phyloP scores from a whole-genome alignment of 1,140 invertebrate species.

The Drosophila sucinea region DNA sequence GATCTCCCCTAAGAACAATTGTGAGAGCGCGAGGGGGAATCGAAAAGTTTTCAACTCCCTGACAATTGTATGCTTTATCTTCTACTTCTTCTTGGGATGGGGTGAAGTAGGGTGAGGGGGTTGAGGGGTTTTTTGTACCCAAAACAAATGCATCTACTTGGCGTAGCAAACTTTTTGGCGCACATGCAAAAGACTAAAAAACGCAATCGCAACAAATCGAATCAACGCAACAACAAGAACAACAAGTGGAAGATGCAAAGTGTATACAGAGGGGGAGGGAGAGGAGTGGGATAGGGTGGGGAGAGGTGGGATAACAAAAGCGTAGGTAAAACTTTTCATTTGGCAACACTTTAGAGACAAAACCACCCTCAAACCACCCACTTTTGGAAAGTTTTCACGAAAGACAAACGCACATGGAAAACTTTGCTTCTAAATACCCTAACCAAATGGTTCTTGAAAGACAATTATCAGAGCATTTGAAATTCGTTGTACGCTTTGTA shows the following conservation, averaged over 20 bases:
- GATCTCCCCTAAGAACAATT: slow-evolving; percentile 47
- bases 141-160: slow-evolving; percentile 20
- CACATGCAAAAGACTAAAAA: slow-evolving; percentile 79
- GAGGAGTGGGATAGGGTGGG: neutral
- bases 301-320: slow-evolving; percentile 24
- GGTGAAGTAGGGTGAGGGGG: no score
- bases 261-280: slow-evolving; percentile 16
- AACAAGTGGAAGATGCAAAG: slow-evolving; percentile 7
- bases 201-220: slow-evolving; percentile 80
- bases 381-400: slow-evolving; percentile 26
- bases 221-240: slow-evolving; percentile 71
- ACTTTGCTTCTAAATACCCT: slow-evolving; percentile 28
- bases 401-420: slow-evolving; percentile 32
- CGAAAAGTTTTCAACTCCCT: slow-evolving; percentile 31
- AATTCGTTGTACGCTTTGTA: neutral
- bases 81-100: neutral
- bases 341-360: slow-evolving; percentile 66
- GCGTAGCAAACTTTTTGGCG: slow-evolving; percentile 49
- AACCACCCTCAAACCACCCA: neutral
- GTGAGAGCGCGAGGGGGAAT: slow-evolving; percentile 48
- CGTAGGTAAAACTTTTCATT: slow-evolving; percentile 70
- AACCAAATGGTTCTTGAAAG: neutral
- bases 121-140: neutral
- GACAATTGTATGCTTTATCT: slow-evolving; percentile 21
- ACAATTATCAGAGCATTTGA: slow-evolving; percentile 15